Conservation (phyloP, 2,888 invertebrate species). For the Melipona bicolor region DNA sequence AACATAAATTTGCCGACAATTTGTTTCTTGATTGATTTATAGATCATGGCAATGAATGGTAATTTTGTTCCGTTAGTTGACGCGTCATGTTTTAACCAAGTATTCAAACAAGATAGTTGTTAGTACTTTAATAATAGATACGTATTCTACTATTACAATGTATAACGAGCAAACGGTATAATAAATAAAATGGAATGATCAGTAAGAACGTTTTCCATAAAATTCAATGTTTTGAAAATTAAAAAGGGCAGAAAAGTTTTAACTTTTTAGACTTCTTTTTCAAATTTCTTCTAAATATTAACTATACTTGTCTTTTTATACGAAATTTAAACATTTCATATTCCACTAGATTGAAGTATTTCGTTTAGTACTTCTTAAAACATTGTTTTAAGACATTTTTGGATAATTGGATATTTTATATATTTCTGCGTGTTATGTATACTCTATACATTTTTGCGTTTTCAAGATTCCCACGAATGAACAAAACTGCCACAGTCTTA, state of each 20-base stretch:
- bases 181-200: neutral
- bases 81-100: neutral
- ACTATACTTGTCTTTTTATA: neutral
- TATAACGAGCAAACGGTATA: neutral
- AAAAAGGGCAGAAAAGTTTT: neutral
- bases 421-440: no score
- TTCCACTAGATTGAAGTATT: no score
- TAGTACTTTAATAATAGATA: neutral
- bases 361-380: neutral
- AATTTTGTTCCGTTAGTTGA: neutral
- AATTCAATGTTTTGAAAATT: neutral
- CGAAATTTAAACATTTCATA: neutral
- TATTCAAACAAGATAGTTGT: neutral
- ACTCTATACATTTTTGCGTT: no score
- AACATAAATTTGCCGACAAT: slow-evolving; percentile 1
- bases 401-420: no score
- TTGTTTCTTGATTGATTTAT: neutral
- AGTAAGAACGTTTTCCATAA: neutral
- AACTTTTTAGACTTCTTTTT: neutral
- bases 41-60: neutral
- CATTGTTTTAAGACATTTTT: no score
- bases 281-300: neutral
- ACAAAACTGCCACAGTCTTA: slow-evolving; percentile 20
- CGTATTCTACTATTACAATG: neutral
- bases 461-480: no score